Evolutionary conservation across 2,797 vertebrate species (phyloP).

Genomic region (Hafferia zeledoni): DNA sequence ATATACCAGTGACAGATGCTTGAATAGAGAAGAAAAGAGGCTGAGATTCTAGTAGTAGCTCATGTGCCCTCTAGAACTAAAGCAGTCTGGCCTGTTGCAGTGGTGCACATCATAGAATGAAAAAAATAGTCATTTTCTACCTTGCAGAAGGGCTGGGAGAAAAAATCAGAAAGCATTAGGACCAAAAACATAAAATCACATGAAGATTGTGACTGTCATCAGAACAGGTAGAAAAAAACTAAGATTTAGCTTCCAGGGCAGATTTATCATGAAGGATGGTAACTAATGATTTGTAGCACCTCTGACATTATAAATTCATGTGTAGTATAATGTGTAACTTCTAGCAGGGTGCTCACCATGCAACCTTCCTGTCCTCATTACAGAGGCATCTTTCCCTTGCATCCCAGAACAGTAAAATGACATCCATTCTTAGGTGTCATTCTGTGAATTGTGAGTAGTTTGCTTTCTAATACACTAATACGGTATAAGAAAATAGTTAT

Average conservation of each 20-base stretch:
- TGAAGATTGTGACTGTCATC: neutral
- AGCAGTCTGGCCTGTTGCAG: neutral
- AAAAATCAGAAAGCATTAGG: neutral
- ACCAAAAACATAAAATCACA: neutral
- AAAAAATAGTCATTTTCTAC: neutral
- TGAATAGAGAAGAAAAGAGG: neutral
- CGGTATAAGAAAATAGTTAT: neutral
- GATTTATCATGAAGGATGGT: neutral
- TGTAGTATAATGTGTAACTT: neutral
- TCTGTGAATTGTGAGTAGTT: neutral
- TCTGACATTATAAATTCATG: neutral
- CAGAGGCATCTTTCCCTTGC: neutral
- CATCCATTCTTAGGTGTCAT: neutral
- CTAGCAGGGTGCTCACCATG: neutral
- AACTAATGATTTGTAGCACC: rapidly evolving
- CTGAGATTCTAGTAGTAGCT: neutral
- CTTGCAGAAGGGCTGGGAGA: neutral
- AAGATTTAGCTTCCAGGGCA: neutral
- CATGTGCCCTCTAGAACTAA: neutral
- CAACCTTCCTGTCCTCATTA: neutral
- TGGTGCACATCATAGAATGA: neutral
- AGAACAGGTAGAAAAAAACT: neutral
- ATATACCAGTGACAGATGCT: neutral
- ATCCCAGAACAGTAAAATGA: neutral
- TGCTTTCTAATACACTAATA: neutral